Percentiles rank a stretch among this genome's conserved stretches.
Conservation (phyloP, 2,888 invertebrate genomes). For the Lingula anatina region DNA sequence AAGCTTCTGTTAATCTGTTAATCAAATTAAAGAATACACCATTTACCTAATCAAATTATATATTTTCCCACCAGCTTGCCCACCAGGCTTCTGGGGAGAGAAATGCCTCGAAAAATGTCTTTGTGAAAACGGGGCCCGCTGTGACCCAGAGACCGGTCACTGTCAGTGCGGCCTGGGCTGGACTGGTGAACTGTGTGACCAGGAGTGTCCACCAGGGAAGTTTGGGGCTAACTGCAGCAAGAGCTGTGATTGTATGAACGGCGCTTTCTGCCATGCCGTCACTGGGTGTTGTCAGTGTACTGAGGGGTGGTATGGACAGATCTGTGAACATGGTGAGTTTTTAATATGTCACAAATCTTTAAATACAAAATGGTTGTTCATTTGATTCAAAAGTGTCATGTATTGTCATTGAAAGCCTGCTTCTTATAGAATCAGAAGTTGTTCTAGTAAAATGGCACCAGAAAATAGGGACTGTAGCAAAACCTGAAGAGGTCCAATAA, state of each 20-base stretch:
- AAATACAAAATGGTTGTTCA: background rate
- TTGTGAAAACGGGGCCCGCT: constrained; percentile 74
- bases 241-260: constrained; percentile 46
- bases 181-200: constrained; percentile 49
- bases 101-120: background rate
- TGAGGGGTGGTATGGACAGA: constrained; percentile 72
- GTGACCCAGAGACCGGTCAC: constrained; percentile 79
- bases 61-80: background rate
- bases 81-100: background rate
- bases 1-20: no score
- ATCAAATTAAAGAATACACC: no score
- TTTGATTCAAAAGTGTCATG: no score
- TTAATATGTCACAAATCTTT: background rate
- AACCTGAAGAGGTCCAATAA: no score
- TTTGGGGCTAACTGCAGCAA: constrained; percentile 38
- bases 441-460: no score
- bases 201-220: constrained; percentile 31
- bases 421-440: no score
- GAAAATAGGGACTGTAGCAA: no score
- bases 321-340: constrained; percentile 59
- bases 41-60: no score
- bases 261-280: constrained; percentile 33
- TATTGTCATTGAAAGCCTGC: no score
- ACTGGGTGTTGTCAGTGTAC: constrained; percentile 62
- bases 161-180: constrained; percentile 52